These are phyloP conservation scores for Drosophila nigricruria DNA, from an alignment of 2,888 invertebrate genomes.

Conservation along the genomic window DNA sequence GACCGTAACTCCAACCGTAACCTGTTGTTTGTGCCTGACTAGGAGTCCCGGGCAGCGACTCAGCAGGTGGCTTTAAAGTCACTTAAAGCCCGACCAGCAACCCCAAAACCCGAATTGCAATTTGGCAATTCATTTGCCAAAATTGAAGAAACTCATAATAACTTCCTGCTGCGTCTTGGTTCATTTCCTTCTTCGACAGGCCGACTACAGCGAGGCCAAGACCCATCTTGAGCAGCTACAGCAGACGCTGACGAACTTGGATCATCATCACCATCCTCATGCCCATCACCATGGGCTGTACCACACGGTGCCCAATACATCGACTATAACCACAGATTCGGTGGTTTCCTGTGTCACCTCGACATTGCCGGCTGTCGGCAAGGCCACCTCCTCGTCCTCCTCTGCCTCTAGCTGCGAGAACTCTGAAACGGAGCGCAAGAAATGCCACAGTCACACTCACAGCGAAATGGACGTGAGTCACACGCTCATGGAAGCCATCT, in stretches of 20 bases:
- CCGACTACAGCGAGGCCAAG: constrained; percentile 75
- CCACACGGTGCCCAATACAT: constrained; percentile 68
- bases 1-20: constrained; percentile 29
- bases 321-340: constrained; percentile 78
- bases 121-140: constrained; percentile 69
- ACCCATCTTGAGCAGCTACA: constrained; percentile 76
- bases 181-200: constrained; percentile 82
- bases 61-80: constrained; percentile 78
- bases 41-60: constrained; percentile 34
- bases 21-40: constrained; percentile 45
- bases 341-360: constrained; percentile 80
- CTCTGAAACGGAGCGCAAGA: constrained; percentile 72
- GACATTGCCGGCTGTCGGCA: constrained; percentile 68
- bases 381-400: constrained; percentile 66
- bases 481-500: constrained; percentile 69
- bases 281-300: constrained; percentile 66
- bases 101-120: constrained; percentile 34
- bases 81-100: constrained; percentile 55
- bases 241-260: constrained; percentile 74
- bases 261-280: constrained; percentile 60
- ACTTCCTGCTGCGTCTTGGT: constrained; percentile 84
- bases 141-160: constrained; percentile 66
- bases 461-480: constrained; percentile 70
- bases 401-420: constrained; percentile 65
- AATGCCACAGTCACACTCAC: constrained; percentile 62